Percentiles rank a stretch among this genome's conserved stretches.
Evolutionary conservation across 2,888 invertebrate species (phyloP).

Genomic region (Eupeodes latifasciatus): DNA sequence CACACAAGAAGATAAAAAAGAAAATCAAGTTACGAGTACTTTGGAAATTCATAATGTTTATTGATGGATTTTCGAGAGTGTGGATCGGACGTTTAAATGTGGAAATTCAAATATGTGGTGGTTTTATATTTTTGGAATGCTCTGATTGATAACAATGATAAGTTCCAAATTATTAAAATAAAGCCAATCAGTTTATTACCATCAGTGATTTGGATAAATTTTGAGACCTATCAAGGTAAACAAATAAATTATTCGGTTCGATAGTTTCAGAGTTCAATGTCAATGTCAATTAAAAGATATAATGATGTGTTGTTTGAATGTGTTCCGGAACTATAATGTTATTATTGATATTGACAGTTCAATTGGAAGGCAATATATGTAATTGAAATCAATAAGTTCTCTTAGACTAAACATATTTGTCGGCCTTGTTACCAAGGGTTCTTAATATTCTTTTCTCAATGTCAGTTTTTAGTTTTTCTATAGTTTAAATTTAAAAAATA

Average conservation of each 20-base stretch:
- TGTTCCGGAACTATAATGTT: too few species aligned
- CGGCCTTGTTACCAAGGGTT: too few species aligned
- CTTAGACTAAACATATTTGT: too few species aligned
- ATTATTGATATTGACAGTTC: too few species aligned
- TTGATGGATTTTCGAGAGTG: not conserved
- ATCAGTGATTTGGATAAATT: constrained; percentile 45
- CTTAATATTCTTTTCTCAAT: too few species aligned
- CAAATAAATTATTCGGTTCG: constrained; percentile 49
- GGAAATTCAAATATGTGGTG: not conserved
- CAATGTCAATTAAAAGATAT: constrained; percentile 11
- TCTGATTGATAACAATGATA: constrained; percentile 48
- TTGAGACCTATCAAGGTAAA: not conserved
- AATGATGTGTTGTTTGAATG: too few species aligned
- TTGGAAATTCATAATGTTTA: constrained; percentile 41
- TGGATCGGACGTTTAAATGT: constrained; percentile 21
- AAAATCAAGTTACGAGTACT: constrained; percentile 1
- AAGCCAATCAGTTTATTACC: constrained; percentile 24
- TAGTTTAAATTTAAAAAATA: too few species aligned
- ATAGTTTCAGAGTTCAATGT: constrained; percentile 39
- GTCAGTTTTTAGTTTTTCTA: too few species aligned
- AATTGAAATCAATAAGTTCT: too few species aligned
- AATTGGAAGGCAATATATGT: too few species aligned
- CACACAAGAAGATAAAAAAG: constrained; percentile 32
- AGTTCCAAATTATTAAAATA: constrained; percentile 26
- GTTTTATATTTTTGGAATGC: constrained; percentile 55